phyloP scores from a whole-genome alignment of 2,797 vertebrate species.

The Petrocephalus schoutedeni region DNA sequence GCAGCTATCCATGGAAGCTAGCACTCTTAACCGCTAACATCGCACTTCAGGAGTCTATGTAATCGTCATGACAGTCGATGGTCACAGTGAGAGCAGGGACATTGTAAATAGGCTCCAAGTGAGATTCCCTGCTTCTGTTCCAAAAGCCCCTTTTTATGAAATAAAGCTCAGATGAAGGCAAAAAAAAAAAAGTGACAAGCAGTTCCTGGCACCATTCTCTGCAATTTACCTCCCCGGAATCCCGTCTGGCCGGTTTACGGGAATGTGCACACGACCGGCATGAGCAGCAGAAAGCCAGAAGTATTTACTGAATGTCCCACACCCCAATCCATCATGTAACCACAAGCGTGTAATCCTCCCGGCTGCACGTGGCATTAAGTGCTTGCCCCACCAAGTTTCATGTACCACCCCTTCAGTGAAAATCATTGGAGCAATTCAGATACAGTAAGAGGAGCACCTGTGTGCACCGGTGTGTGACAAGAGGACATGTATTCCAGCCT shows the following conservation, averaged over 20 bases:
- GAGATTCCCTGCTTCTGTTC: neutral
- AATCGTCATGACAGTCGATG: neutral
- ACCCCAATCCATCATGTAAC: neutral
- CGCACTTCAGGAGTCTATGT: neutral
- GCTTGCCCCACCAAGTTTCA: neutral
- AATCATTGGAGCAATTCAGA: neutral
- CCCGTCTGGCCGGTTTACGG: neutral
- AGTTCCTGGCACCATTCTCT: neutral
- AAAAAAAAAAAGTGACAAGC: neutral
- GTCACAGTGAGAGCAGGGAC: neutral
- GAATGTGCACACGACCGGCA: neutral
- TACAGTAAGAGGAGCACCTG: neutral
- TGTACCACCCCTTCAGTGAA: neutral
- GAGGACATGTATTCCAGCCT: neutral
- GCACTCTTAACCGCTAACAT: neutral
- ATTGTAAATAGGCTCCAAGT: neutral
- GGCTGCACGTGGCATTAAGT: neutral
- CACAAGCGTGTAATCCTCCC: no score
- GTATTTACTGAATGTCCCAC: neutral
- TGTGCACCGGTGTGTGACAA: neutral
- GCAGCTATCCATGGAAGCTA: neutral
- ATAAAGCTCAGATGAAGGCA: neutral
- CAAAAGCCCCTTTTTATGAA: neutral
- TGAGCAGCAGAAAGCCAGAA: neutral
- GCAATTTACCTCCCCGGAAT: neutral